phyloP scores from a whole-genome alignment of 2,113 vertebrate species.

The Phyllopteryx taeniolatus region DNA sequence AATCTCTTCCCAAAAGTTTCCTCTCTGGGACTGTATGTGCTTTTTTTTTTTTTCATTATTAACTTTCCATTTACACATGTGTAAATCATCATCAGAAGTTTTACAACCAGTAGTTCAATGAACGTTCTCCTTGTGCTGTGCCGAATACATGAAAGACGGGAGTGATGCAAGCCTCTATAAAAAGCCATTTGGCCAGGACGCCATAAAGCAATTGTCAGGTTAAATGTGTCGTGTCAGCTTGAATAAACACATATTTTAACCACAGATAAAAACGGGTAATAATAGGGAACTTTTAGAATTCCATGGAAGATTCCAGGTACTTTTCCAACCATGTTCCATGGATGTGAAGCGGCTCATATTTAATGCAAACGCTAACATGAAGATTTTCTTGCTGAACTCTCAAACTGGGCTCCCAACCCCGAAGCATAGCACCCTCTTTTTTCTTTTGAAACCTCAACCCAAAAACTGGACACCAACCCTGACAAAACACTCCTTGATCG shows the following conservation, averaged over 20 bases:
- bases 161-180: slow-evolving; percentile 46
- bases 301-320: slow-evolving; percentile 33
- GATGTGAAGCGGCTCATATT: background rate
- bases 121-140: background rate
- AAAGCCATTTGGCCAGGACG: slow-evolving; percentile 39
- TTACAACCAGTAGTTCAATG: background rate
- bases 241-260: slow-evolving; percentile 40
- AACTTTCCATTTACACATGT: slow-evolving; percentile 8
- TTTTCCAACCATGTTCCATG: slow-evolving; percentile 33
- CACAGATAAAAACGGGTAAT: slow-evolving; percentile 37
- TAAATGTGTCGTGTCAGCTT: slow-evolving; percentile 53
- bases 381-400: too few species aligned
- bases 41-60: background rate
- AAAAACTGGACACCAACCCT: too few species aligned
- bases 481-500: too few species aligned
- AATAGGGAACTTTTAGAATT: slow-evolving; percentile 20
- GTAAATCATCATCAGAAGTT: background rate
- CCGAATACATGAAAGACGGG: slow-evolving; percentile 33
- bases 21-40: background rate
- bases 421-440: too few species aligned
- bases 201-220: slow-evolving; percentile 55
- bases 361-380: too few species aligned
- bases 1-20: background rate
- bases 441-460: too few species aligned
- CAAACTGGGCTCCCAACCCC: too few species aligned